phyloP scores from a whole-genome alignment of 2,113 vertebrate species.

The Gymnocephalus cernua region DNA sequence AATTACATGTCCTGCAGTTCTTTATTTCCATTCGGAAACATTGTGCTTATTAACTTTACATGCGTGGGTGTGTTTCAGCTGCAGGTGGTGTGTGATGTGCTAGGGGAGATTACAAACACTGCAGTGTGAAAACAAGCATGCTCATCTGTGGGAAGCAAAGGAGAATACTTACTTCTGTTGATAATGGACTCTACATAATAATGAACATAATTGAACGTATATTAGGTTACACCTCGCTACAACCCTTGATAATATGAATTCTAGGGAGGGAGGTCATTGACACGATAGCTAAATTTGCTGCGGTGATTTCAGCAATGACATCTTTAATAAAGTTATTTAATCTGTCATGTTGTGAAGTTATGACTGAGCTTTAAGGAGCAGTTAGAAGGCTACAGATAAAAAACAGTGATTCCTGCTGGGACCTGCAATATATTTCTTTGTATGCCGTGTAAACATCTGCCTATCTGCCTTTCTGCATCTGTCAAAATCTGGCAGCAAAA shows the following conservation, averaged over 20 bases:
- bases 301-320: background rate
- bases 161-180: background rate
- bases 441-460: background rate
- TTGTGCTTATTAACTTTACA: background rate
- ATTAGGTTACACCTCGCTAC: background rate
- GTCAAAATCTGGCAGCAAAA: conserved; percentile 11
- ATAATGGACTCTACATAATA: background rate
- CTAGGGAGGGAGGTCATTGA: background rate
- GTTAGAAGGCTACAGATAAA: background rate
- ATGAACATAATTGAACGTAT: background rate
- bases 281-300: too few species aligned
- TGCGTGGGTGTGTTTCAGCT: conserved; percentile 21
- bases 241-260: background rate
- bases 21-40: background rate
- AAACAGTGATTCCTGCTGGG: background rate
- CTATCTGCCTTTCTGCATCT: background rate
- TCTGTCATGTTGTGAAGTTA: background rate
- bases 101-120: background rate
- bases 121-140: background rate
- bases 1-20: background rate
- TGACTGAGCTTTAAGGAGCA: background rate
- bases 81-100: background rate
- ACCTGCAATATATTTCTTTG: background rate
- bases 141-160: background rate
- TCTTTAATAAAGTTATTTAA: background rate